Evolutionary conservation across 37 sponge, comb jelly and placozoan species (phyloP), one percentile per base, ranked within the genome.

Genomic region (Chondrilla cf. caribensis): DNA sequence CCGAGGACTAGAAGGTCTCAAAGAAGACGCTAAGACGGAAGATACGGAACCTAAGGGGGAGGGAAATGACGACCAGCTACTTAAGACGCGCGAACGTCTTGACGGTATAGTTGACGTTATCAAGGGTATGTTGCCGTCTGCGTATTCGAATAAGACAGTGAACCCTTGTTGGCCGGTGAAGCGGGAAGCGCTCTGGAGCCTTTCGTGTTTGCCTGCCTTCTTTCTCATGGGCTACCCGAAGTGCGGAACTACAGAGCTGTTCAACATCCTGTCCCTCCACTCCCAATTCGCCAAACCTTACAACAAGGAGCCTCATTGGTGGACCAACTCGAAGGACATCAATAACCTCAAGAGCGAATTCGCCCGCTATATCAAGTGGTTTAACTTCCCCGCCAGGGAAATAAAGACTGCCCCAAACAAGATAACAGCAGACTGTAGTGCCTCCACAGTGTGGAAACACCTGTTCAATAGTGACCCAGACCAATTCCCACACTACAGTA

Each of bases 141-240:
- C 29, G 31, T 67, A 33, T 67, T 28, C 15, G 2, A 28, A 28
- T 67, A 3, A 6, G 17, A 33, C 29, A 28, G 28, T 33, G 17
- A 73, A 73, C 40, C 76, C 76, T 25, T 73, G 76, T 73, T 73
- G 76, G 76, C 9, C 25, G 9, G 11, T 19, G 6, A 40, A 39
- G 25, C 19, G 18, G 6, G 0, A 9, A 3, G 21, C 25, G 6
- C 19, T 39, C 2, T 37, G 25, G 3, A 19, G 25, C 0, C 18
- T 79, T 3, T 43, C 78, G 21, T 87, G 87, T 41, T 58, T 87
- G 0, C 87, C 87, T 29, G 65, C 24, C 0, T 7, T 87, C 32
- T 87, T 87, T 79, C 38, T 83, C 5, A 68, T 68, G 25, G 87
- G 87, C 9, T 87, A 78, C 66, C 83, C 87, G 9, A 87, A 87